These are phyloP conservation scores for Syngnathus floridae DNA, from an alignment of 2,113 vertebrate species.

Conservation along the genomic window DNA sequence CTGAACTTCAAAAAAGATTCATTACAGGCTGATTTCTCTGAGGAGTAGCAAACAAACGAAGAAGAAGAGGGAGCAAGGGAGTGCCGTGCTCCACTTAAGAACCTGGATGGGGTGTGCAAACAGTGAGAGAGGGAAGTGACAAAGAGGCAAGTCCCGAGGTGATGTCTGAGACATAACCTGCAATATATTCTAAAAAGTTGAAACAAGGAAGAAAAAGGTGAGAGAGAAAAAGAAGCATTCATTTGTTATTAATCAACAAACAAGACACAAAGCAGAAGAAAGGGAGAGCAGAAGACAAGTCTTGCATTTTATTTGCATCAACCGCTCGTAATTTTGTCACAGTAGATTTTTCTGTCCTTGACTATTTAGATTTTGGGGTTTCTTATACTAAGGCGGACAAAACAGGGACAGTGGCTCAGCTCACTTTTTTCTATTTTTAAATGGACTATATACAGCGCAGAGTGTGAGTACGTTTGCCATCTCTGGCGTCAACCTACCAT, in stretches of 20 bases:
- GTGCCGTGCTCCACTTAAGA: slow-evolving; percentile 22
- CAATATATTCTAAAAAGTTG: slow-evolving; percentile 17
- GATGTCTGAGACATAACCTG: slow-evolving; percentile 31
- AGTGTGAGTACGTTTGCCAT: slow-evolving; percentile 9
- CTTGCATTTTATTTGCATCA: not conserved
- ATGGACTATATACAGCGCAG: not conserved
- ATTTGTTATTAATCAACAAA: slow-evolving; percentile 26
- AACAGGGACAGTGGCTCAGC: too few species aligned
- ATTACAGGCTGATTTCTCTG: slow-evolving; percentile 59
- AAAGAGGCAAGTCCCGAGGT: slow-evolving; percentile 17
- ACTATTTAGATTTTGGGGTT: too few species aligned
- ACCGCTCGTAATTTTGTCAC: not conserved
- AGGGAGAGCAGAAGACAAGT: not conserved
- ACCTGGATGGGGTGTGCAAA: slow-evolving; percentile 16
- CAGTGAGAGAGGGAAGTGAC: slow-evolving; percentile 25
- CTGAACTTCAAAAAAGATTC: slow-evolving; percentile 64
- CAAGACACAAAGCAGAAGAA: slow-evolving; percentile 8
- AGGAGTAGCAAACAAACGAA: slow-evolving; percentile 49
- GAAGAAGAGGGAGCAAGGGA: slow-evolving; percentile 20
- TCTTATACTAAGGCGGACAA: too few species aligned
- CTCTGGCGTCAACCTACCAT: slow-evolving; percentile 79
- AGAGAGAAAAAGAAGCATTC: slow-evolving; percentile 21
- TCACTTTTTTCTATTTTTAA: too few species aligned
- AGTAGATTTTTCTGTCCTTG: too few species aligned
- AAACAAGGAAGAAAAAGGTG: slow-evolving; percentile 14